Evolutionary conservation across 2,888 invertebrate species (phyloP).

Genomic region (Synanthedon tipuliformis): DNA sequence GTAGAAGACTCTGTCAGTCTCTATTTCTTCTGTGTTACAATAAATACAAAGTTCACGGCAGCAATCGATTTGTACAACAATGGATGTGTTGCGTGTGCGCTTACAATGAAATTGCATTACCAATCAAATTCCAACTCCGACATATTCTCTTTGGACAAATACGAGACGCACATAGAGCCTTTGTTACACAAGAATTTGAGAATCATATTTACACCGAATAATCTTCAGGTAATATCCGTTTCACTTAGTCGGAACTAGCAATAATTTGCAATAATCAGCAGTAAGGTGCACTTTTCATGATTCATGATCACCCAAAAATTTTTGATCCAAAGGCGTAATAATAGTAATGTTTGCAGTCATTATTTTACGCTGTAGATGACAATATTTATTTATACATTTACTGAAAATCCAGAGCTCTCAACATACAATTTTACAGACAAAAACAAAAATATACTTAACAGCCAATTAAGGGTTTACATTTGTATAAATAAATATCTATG

Average conservation of each 20-base stretch:
- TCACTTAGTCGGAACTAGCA: not conserved
- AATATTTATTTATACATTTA: no score
- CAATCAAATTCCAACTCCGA: conserved; percentile 36
- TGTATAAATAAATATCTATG: no score
- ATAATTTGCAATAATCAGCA: no score
- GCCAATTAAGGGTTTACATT: no score
- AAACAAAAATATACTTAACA: no score
- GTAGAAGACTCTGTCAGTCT: conserved; percentile 53
- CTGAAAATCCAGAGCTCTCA: no score
- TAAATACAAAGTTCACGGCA: conserved; percentile 38
- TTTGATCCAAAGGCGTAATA: no score
- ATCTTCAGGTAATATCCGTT: conserved; percentile 30
- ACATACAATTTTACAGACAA: no score
- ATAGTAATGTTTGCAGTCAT: no score
- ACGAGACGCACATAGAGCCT: conserved; percentile 52
- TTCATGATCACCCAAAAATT: not conserved
- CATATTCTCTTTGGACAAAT: conserved; percentile 54
- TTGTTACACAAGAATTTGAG: conserved; percentile 47
- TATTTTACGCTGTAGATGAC: no score
- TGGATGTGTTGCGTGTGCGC: conserved; percentile 50
- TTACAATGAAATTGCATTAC: conserved; percentile 47
- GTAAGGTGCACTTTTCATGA: no score
- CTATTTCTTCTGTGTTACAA: conserved; percentile 51
- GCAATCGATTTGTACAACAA: conserved; percentile 53
- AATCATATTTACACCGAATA: conserved; percentile 51